Evolutionary conservation across 2,888 invertebrate genomes (phyloP), one percentile per base, ranked within the genome.

Genomic region (Neria commutata): DNA sequence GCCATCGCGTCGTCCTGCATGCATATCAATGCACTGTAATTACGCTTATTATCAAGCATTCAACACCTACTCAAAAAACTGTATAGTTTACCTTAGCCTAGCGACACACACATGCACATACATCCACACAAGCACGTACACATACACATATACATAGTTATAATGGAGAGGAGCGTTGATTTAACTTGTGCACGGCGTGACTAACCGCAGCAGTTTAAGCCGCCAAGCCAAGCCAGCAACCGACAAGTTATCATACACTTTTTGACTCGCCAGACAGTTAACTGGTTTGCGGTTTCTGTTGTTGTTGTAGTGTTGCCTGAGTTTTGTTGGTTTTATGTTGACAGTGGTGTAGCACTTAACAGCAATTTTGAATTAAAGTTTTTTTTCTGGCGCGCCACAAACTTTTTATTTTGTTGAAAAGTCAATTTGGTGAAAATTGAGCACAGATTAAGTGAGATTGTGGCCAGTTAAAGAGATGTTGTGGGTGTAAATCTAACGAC

Each of bases 11-110:
- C n/a, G n/a, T n/a, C n/a, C n/a, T n/a, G n/a, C n/a, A n/a, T 47
- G 47, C 64, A 63, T 65, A 66, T 71, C 71, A 71, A 71, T 71
- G 62, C 64, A 61, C 62, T 65, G 67, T 72, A 72, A 75, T 74
- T 71, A 67, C 68, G 72, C 67, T 71, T 73, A 72, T 76, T 76
- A 74, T 70, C 71, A 72, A 53, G 59, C 66, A 75, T 74, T 75
- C 75, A 74, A 75, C 76, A 71, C 76, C 76, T 72, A 75, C 75
- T 71, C 75, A 60, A 65, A 68, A 63, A 61, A 60, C 58, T 62
- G 21, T 42, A 42, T 42, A 29, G 6, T 8, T 8, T 29, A 42
- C 17, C 21, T 42, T 42, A 17, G 21, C 42, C 42, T 42, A 17
- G 37, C 11, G 37, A 14, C n/a, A 37, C n/a, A n/a, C 42, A 21